Evolutionary conservation across 2,888 invertebrate genomes (phyloP).

Genomic region (Sceliomorpha sp.): DNA sequence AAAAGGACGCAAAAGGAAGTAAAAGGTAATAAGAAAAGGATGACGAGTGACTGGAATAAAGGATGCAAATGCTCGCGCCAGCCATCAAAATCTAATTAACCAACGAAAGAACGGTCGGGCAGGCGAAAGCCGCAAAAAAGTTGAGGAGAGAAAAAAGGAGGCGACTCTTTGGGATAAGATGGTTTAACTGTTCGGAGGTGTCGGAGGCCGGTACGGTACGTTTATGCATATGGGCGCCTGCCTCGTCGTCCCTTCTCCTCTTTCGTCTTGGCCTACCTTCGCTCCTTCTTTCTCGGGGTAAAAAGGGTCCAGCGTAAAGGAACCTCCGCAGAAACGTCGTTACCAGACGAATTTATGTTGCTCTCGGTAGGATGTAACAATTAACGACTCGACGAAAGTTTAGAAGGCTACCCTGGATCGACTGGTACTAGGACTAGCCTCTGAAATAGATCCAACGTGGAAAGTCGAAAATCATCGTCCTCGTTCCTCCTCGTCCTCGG

Average conservation of each 20-base stretch:
- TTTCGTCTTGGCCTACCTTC: slow-evolving; percentile 22
- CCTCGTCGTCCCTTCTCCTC: slow-evolving; percentile 32
- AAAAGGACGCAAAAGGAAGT: slow-evolving; percentile 43
- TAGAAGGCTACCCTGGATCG: no score
- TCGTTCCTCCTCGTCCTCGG: no score
- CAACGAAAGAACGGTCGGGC: slow-evolving; percentile 69
- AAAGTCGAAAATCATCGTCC: no score
- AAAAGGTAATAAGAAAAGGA: slow-evolving; percentile 46
- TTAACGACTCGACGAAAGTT: slow-evolving; percentile 4
- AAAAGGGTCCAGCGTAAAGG: slow-evolving; percentile 63
- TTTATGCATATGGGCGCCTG: slow-evolving; percentile 66
- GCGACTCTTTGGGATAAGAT: slow-evolving; percentile 50
- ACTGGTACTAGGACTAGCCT: no score
- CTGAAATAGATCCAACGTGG: no score
- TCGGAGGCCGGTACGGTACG: slow-evolving; percentile 67
- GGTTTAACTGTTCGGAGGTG: slow-evolving; percentile 74
- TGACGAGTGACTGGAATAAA: slow-evolving; percentile 66
- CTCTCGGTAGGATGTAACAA: slow-evolving; percentile 25
- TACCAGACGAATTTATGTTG: slow-evolving; percentile 71
- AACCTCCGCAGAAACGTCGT: slow-evolving; percentile 72
- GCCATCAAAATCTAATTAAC: slow-evolving; percentile 80
- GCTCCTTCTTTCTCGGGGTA: slow-evolving; percentile 37
- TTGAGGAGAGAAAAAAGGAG: slow-evolving; percentile 61
- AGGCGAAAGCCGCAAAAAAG: slow-evolving; percentile 65
- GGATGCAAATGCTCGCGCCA: slow-evolving; percentile 77